A percentile compares a stretch with the other conserved stretches of the same genome.
Evolutionary conservation across 2,888 invertebrate genomes (phyloP).

Genomic region (Lasioglossum marginatum): DNA sequence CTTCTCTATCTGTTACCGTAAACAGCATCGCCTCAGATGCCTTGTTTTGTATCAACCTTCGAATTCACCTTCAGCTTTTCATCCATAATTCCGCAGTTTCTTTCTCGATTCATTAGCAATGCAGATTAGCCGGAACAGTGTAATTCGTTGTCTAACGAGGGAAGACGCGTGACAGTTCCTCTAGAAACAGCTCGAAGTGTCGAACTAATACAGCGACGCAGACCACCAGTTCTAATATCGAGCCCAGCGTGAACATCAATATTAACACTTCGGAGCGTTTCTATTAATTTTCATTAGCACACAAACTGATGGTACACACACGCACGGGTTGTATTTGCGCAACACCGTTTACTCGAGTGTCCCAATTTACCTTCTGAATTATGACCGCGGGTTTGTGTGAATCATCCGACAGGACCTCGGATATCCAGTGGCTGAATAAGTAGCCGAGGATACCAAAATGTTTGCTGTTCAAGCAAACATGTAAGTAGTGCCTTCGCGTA

Average conservation of each 20-base stretch:
- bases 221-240: neutral
- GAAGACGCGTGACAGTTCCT: neutral
- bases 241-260: neutral
- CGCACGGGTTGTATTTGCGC: neutral
- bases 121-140: neutral
- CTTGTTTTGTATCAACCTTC: neutral
- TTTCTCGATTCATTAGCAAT: neutral
- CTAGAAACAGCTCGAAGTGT: neutral
- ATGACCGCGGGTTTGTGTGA: conserved; percentile 2
- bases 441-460: conserved; percentile 3
- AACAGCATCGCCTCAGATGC: no score
- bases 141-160: neutral
- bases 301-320: neutral
- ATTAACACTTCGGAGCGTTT: conserved; percentile 11
- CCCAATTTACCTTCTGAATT: conserved; percentile 14
- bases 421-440: conserved; percentile 4
- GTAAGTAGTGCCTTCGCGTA: conserved; percentile 3
- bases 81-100: conserved; percentile 1
- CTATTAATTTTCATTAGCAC: conserved; percentile 14
- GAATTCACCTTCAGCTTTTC: neutral
- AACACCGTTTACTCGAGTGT: neutral
- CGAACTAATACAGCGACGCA: neutral
- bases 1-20: no score
- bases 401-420: conserved; percentile 6
- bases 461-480: conserved; percentile 2